Base-by-base conservation (phyloP, 1,140 invertebrate species). In the Drosophila grimshawi region DNA sequence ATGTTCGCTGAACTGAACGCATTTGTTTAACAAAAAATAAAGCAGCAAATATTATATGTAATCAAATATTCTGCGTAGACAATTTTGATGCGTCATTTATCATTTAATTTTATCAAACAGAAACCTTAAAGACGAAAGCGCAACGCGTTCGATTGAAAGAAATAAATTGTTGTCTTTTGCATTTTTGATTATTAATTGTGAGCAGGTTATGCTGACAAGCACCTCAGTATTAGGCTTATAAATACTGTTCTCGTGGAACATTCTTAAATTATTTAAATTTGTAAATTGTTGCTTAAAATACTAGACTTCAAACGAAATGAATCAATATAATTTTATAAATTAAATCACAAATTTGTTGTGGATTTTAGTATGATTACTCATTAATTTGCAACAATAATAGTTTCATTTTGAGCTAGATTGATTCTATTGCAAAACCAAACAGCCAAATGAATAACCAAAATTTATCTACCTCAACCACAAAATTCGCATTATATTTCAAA, bases 131-230 rank as follows among this genome's bases (percentile, higher is more conserved):
- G 62, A 27, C 61, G 61, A 61, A 43, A 51, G 7, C 51, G 48
- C 45, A 67, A 69, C 74, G 72, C 76, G 88, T 55, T 88, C 67
- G 51, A 29, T 66, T 80, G 82, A 61, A 63, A 88, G 68, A 88
- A 88, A 88, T 86, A 86, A 86, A 88, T 86, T 86, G 80, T 88
- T 88, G 83, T 65, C 32, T 39, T 53, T 8, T 8, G 52, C 51
- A 45, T 48, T 63, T 59, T 57, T 33, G 65, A 73, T 73, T 68
- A 68, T 60, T 61, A 68, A 67, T 67, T 67, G 48, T 11, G 11
- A 27, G 61, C 82, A 69, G 56, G 66, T 65, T 10, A 5, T 48
- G 27, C 57, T 39, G 5, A 37, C 8, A 48, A 48, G 5, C 27
- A 4, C 19, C 19, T 19, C 19, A 19, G 19, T 19, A 19, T 19